Conservation (phyloP, 2,113 vertebrate species). For the Polypterus bichir region DNA sequence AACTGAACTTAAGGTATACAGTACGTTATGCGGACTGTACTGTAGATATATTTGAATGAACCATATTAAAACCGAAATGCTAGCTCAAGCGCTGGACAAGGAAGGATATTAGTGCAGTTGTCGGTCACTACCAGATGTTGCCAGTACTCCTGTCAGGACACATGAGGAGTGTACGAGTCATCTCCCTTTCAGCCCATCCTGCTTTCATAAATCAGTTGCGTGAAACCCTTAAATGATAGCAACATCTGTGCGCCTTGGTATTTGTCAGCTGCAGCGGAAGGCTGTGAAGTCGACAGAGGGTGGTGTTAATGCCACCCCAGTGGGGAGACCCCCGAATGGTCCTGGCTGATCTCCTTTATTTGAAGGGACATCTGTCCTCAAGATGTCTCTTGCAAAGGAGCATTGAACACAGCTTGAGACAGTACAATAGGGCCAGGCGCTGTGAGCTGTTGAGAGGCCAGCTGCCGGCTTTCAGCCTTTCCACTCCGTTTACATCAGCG, state of each 20-base stretch:
- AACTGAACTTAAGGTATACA: too few species aligned
- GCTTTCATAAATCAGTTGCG: neutral
- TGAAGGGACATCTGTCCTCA: neutral
- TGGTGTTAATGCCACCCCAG: neutral
- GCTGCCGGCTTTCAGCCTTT: neutral
- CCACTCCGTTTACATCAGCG: too few species aligned
- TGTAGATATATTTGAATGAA: too few species aligned
- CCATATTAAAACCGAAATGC: too few species aligned
- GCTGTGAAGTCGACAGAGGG: neutral
- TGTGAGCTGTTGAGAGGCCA: neutral
- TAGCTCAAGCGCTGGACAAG: too few species aligned
- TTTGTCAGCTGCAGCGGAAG: neutral
- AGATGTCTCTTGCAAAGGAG: neutral
- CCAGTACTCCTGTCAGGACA: neutral
- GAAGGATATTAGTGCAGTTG: too few species aligned
- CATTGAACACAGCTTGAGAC: neutral
- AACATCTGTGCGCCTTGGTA: neutral
- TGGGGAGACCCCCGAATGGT: neutral
- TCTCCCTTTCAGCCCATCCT: neutral
- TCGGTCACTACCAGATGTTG: too few species aligned
- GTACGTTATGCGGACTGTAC: too few species aligned
- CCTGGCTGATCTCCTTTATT: neutral
- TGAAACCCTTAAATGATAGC: neutral
- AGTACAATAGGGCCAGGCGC: neutral
- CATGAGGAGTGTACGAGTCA: neutral